Evolutionary conservation across 1,140 invertebrate genomes (phyloP).

Genomic region (Drosophila biarmipes): DNA sequence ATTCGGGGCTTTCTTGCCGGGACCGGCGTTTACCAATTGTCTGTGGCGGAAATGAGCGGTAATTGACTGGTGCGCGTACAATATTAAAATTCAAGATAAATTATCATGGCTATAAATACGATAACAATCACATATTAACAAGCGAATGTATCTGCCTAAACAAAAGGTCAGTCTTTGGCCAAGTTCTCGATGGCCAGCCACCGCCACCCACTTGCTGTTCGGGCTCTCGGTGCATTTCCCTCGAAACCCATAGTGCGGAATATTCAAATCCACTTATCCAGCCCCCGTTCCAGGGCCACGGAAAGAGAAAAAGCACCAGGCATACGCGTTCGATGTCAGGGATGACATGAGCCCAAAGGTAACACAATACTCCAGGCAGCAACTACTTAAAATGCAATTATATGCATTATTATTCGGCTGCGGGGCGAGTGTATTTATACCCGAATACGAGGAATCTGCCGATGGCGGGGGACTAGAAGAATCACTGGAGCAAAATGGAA

Average conservation of each 20-base stretch:
- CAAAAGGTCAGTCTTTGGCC: too few relatives aligned
- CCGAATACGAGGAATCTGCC: conserved; percentile 73
- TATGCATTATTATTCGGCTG: conserved; percentile 81
- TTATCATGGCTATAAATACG: too few relatives aligned
- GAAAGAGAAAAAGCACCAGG: background rate
- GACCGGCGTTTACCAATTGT: background rate
- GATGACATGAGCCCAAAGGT: conserved; percentile 58
- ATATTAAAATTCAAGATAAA: background rate
- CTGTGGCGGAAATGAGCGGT: conserved; percentile 13
- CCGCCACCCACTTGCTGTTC: conserved; percentile 65
- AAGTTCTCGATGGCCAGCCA: too few relatives aligned
- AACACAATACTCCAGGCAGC: conserved; percentile 69
- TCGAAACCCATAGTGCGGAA: conserved; percentile 62
- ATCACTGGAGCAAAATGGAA: conserved; percentile 45
- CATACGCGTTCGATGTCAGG: conserved; percentile 28
- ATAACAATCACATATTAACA: background rate
- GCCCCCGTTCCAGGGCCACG: background rate
- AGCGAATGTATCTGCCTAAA: too few relatives aligned
- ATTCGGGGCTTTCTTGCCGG: background rate
- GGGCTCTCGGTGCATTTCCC: conserved; percentile 72
- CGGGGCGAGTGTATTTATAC: conserved; percentile 63
- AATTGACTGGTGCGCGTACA: conserved; percentile 13
- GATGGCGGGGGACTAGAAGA: conserved; percentile 11
- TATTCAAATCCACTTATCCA: conserved; percentile 65
- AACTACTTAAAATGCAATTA: conserved; percentile 83